These are phyloP conservation scores for Tanypteryx hageni DNA, from an alignment of 2,888 invertebrate genomes.

Conservation along the genomic window DNA sequence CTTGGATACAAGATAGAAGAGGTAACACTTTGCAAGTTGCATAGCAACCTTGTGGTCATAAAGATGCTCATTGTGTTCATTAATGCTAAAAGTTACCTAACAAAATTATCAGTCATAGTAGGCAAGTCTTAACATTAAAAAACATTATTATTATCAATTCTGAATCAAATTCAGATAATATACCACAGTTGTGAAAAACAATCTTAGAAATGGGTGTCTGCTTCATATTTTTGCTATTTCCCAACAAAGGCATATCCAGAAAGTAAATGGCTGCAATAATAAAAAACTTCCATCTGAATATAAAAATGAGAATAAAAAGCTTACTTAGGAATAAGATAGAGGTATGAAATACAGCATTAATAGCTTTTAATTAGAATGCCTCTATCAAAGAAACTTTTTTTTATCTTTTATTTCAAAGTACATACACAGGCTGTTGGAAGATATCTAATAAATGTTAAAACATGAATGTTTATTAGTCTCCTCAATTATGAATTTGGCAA, in stretches of 20 bases:
- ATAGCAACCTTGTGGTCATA: constrained; percentile 18
- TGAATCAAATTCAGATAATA: too few relatives aligned
- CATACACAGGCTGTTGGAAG: background rate
- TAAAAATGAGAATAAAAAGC: constrained; percentile 9
- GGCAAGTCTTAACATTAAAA: background rate
- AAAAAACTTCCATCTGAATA: background rate
- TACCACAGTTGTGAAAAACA: background rate
- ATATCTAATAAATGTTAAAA: background rate
- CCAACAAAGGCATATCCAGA: background rate
- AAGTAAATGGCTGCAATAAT: constrained; percentile 11
- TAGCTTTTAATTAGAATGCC: background rate
- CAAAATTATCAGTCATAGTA: constrained; percentile 25
- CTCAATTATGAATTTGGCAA: background rate
- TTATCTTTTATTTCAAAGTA: background rate
- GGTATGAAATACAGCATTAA: background rate
- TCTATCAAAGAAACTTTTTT: background rate
- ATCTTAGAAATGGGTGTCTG: background rate
- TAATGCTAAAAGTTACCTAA: constrained; percentile 10
- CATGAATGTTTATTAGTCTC: background rate
- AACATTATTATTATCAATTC: background rate
- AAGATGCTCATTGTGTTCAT: background rate
- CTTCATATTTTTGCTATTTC: background rate
- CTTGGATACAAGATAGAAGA: background rate
- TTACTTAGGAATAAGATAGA: background rate
- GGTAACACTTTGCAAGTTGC: constrained; percentile 55